A percentile compares a stretch with the other conserved stretches of the same genome.
phyloP scores from a whole-genome alignment of 2,113 vertebrate species.

The Hyperoodon ampullatus region DNA sequence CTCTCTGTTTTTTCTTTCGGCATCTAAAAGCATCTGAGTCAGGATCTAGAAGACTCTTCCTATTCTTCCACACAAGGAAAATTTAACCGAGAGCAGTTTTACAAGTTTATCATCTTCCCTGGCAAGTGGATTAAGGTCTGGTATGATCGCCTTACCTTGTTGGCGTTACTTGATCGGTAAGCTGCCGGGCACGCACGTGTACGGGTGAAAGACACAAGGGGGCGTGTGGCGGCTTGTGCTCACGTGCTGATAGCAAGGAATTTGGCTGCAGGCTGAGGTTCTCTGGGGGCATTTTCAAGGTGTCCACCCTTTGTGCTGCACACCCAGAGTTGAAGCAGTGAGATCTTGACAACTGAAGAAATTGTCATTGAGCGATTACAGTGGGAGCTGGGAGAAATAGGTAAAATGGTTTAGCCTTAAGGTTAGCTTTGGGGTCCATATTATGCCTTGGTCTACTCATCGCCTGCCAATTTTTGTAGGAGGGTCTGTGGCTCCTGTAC shows the following conservation, averaged over 20 bases:
- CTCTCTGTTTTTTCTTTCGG: slow-evolving; percentile 67
- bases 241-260: neutral
- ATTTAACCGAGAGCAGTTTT: slow-evolving; percentile 92
- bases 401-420: neutral
- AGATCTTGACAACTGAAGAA: neutral
- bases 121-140: slow-evolving; percentile 96
- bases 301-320: neutral
- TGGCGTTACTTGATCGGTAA: slow-evolving; percentile 95
- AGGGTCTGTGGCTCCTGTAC: neutral
- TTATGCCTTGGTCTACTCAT: neutral
- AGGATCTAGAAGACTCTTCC: slow-evolving; percentile 93
- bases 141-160: slow-evolving; percentile 94
- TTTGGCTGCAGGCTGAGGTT: neutral
- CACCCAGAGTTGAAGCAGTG: neutral
- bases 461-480: neutral
- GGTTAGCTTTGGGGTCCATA: neutral
- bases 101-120: slow-evolving; percentile 95
- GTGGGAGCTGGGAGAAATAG: neutral
- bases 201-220: neutral
- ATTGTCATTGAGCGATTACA: neutral
- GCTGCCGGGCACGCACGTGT: rapidly evolving
- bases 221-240: rapidly evolving
- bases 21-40: slow-evolving; percentile 80
- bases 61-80: slow-evolving; percentile 92
- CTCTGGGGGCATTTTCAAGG: neutral